These are phyloP conservation scores for Macaria notata DNA, from an alignment of 2,888 invertebrate species.

Conservation along the genomic window DNA sequence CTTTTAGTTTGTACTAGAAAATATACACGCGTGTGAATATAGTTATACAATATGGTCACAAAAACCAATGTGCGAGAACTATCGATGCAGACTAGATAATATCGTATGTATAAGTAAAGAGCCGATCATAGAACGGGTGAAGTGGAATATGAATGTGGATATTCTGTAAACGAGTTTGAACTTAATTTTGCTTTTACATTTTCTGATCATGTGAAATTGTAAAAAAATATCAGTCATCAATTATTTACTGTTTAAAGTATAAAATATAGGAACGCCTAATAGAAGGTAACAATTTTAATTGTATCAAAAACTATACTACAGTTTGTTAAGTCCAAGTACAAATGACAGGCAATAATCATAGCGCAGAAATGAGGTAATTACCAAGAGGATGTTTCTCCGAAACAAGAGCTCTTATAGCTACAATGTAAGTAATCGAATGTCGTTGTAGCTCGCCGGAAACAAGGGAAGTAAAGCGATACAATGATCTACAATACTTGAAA, in stretches of 20 bases:
- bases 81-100: constrained; percentile 22
- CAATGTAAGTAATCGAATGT: constrained; percentile 44
- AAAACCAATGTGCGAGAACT: constrained; percentile 31
- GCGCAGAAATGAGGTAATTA: constrained; percentile 36
- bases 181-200: no score
- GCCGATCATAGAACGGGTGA: not conserved
- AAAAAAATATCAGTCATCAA: no score
- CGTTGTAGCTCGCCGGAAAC: constrained; percentile 14
- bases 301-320: not conserved
- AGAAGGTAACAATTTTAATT: no score
- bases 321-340: constrained; percentile 9
- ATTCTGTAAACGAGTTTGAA: no score
- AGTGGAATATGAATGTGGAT: no score
- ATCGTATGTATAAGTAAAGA: constrained; percentile 5
- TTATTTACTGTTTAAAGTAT: no score
- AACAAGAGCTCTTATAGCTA: constrained; percentile 36
- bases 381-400: constrained; percentile 23
- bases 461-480: not conserved
- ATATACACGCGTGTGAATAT: constrained; percentile 30
- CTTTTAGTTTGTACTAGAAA: constrained; percentile 28
- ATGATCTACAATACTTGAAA: no score
- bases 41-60: constrained; percentile 29
- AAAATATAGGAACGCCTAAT: no score
- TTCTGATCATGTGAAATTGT: no score
- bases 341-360: constrained; percentile 28